phyloP scores from a whole-genome alignment of 2,113 vertebrate genomes.

The Larimichthys crocea region DNA sequence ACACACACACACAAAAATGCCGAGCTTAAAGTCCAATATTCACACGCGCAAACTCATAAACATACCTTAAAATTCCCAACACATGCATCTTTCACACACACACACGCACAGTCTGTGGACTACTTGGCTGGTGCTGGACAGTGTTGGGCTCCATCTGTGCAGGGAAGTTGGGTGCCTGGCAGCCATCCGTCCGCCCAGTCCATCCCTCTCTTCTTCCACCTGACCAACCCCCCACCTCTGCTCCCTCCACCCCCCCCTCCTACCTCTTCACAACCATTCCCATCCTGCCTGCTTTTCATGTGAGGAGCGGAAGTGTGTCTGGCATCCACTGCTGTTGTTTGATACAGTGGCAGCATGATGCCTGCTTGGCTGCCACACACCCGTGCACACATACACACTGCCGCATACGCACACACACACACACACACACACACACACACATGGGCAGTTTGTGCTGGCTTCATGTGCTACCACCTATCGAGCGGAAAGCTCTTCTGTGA shows the following conservation, averaged over 20 bases:
- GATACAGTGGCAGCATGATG: conserved; percentile 70
- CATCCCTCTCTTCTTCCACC: conserved; percentile 28
- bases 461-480: conserved; percentile 28
- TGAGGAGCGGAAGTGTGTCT: conserved; percentile 70
- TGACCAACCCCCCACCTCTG: neutral
- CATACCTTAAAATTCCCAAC: conserved; percentile 38
- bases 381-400: neutral
- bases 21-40: conserved; percentile 14
- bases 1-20: conserved; percentile 15
- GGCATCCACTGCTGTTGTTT: conserved; percentile 66
- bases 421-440: conserved; percentile 15
- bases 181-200: conserved; percentile 66
- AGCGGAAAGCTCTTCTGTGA: conserved; percentile 34
- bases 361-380: conserved; percentile 56
- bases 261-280: conserved; percentile 21
- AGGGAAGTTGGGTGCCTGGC: conserved; percentile 81
- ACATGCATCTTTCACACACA: conserved; percentile 44
- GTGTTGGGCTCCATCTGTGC: conserved; percentile 87
- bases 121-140: conserved; percentile 75
- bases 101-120: conserved; percentile 48
- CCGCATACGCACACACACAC: conserved; percentile 3
- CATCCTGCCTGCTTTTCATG: conserved; percentile 63
- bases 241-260: too few relatives aligned
- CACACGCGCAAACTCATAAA: conserved; percentile 28
- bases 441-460: conserved; percentile 28